Evolutionary conservation across 1,140 invertebrate genomes (phyloP).

Genomic region (Mya arenaria): DNA sequence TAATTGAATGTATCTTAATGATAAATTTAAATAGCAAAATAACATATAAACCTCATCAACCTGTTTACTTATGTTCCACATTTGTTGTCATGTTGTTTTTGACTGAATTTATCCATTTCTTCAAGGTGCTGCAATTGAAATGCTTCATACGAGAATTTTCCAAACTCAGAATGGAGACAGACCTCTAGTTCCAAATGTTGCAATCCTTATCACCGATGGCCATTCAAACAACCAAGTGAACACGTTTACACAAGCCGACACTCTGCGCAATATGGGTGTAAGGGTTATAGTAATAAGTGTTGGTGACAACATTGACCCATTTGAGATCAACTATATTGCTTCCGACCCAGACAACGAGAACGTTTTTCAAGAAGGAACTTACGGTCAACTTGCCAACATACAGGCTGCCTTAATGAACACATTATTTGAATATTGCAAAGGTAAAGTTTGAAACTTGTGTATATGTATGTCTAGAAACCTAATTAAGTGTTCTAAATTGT

Average conservation of each 20-base stretch:
- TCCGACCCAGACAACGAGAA: neutral
- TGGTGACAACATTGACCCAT: neutral
- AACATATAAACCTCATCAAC: neutral
- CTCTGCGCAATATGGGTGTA: constrained; percentile 6
- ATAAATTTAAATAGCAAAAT: neutral
- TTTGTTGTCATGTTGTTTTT: neutral
- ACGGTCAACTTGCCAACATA: neutral
- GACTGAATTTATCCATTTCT: neutral
- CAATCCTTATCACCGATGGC: constrained; percentile 45
- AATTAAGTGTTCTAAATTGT: too few relatives aligned
- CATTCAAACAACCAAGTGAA: neutral
- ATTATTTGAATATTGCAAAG: neutral
- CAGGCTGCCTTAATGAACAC: neutral
- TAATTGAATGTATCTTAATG: neutral
- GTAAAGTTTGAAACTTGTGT: too few relatives aligned
- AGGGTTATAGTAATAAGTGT: constrained; percentile 36
- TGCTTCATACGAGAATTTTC: neutral
- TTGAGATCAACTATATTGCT: constrained; percentile 43
- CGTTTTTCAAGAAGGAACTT: neutral
- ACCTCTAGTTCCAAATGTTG: constrained; percentile 27
- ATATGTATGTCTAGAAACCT: too few relatives aligned
- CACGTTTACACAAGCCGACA: neutral
- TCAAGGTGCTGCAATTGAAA: neutral
- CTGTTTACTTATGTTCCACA: neutral
- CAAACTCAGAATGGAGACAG: neutral